These are phyloP conservation scores for Hofmannophila pseudospretella DNA, from an alignment of 2,888 invertebrate genomes.

Conservation along the genomic window DNA sequence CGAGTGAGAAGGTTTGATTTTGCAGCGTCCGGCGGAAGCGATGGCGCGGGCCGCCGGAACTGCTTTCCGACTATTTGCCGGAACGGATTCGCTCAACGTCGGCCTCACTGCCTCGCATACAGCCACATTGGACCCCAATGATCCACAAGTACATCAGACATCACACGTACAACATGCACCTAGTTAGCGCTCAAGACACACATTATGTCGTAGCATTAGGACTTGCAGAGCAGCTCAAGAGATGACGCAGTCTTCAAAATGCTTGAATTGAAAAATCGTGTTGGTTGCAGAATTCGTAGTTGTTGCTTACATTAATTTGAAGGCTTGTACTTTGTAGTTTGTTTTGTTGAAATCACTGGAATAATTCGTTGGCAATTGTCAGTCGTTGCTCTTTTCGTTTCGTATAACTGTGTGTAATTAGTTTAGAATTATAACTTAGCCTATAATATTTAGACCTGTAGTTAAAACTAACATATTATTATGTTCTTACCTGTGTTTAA, in stretches of 20 bases:
- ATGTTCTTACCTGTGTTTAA: too few relatives aligned
- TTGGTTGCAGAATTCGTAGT: too few relatives aligned
- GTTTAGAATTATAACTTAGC: too few relatives aligned
- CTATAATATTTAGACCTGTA: too few relatives aligned
- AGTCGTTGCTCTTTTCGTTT: too few relatives aligned
- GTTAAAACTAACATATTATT: too few relatives aligned
- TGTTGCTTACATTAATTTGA: too few relatives aligned
- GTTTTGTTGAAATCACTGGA: too few relatives aligned
- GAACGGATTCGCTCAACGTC: conserved; percentile 85
- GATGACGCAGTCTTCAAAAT: neutral
- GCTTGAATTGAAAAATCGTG: too few relatives aligned
- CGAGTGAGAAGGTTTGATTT: conserved; percentile 41
- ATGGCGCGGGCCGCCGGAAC: conserved; percentile 88
- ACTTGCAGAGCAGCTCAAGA: neutral
- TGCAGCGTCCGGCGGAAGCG: conserved; percentile 87
- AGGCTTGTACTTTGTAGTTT: too few relatives aligned
- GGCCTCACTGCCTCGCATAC: conserved; percentile 81
- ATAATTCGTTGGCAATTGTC: too few relatives aligned
- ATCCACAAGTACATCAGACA: conserved; percentile 64
- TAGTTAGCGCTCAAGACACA: conserved; percentile 1
- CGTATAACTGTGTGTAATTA: too few relatives aligned
- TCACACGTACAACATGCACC: conserved; percentile 34
- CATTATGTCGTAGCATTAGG: neutral
- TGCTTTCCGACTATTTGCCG: conserved; percentile 86
- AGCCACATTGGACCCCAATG: conserved; percentile 71